Percentiles rank a stretch among this genome's conserved stretches.
These are phyloP conservation scores for Drosophila yakuba DNA, from an alignment of 1,140 invertebrate genomes.

Conservation along the genomic window DNA sequence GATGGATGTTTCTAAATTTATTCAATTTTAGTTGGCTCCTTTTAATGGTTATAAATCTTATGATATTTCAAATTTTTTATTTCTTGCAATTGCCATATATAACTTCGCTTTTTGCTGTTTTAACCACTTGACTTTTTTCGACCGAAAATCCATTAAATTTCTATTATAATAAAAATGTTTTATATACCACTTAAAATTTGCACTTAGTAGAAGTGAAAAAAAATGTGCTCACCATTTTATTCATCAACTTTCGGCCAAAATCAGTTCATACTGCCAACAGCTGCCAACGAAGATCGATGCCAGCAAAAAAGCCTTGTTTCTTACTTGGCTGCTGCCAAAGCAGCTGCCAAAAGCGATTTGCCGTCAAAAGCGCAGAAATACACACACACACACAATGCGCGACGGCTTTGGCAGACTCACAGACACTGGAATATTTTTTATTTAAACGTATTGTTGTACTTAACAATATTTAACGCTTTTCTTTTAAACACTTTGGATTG, in stretches of 20 bases:
- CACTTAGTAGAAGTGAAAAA: conserved; percentile 28
- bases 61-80: background rate
- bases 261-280: conserved; percentile 83
- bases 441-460: conserved; percentile 36
- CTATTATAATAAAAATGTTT: conserved; percentile 26
- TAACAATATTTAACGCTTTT: conserved; percentile 60
- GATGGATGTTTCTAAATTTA: background rate
- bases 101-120: background rate
- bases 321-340: conserved; percentile 60
- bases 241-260: conserved; percentile 75
- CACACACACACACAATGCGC: conserved; percentile 37
- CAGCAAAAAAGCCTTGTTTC: conserved; percentile 63
- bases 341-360: conserved; percentile 69
- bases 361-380: conserved; percentile 49
- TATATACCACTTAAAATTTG: conserved; percentile 50
- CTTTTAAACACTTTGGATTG: conserved; percentile 62
- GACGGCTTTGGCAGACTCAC: conserved; percentile 9
- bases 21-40: background rate
- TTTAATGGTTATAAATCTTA: background rate
- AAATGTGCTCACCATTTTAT: conserved; percentile 74
- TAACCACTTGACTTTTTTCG: background rate
- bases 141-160: background rate
- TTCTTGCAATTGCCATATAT: background rate
- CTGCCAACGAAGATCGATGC: conserved; percentile 72
- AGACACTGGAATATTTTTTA: conserved; percentile 46